Evolutionary conservation across 1,140 invertebrate genomes (phyloP).

Genomic region (Glomeris maerens): DNA sequence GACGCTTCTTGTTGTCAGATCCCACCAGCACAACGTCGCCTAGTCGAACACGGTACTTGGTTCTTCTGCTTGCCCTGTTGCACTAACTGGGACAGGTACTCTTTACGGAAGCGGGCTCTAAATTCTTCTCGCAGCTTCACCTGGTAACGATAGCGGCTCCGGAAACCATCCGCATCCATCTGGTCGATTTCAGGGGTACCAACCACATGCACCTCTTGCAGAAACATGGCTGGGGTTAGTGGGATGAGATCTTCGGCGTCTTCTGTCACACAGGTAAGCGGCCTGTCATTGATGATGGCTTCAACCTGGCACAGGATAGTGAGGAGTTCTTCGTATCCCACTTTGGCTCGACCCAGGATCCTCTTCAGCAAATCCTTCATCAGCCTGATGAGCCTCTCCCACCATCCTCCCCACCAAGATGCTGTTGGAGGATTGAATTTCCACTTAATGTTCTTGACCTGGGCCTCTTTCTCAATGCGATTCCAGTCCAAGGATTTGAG

Average conservation of each 20-base stretch:
- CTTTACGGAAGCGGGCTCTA: constrained; percentile 10
- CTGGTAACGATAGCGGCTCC: background rate
- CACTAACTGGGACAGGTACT: constrained; percentile 10
- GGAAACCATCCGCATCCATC: background rate
- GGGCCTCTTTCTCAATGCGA: background rate
- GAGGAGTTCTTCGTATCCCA: constrained; percentile 6
- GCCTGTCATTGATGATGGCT: constrained; percentile 24
- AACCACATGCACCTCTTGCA: constrained; percentile 10
- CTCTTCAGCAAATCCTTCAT: constrained; percentile 22
- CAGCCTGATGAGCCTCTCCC: constrained; percentile 24
- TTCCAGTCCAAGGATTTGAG: background rate
- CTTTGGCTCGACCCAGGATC: background rate
- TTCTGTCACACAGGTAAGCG: constrained; percentile 20
- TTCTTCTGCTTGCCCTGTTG: background rate
- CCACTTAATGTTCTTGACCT: constrained; percentile 23
- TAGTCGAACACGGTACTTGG: background rate
- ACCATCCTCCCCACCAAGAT: too few relatives aligned
- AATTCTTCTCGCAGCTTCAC: background rate
- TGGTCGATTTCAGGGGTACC: too few relatives aligned
- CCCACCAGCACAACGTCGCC: background rate
- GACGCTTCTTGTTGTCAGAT: background rate
- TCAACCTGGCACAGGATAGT: constrained; percentile 19
- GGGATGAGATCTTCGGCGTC: constrained; percentile 19
- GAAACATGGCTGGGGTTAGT: constrained; percentile 23
- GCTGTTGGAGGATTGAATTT: constrained; percentile 28